Evolutionary conservation across 1,140 invertebrate species (phyloP).

Genomic region (Papilio polyxenes): DNA sequence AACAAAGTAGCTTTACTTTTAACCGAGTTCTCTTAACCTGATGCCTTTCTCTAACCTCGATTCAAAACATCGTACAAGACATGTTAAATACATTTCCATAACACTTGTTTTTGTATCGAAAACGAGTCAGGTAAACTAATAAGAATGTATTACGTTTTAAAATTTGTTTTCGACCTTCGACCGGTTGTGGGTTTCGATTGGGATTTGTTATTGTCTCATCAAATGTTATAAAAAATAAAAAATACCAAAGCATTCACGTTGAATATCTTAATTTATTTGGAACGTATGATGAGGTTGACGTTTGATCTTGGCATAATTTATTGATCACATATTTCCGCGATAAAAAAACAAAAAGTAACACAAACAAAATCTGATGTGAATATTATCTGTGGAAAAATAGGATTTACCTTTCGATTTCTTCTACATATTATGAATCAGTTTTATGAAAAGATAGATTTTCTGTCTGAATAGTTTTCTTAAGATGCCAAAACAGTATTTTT

Average conservation of each 20-base stretch:
- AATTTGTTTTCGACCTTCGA: slow-evolving; percentile 23
- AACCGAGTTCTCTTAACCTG: slow-evolving; percentile 26
- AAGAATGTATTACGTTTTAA: neutral
- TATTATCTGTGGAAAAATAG: neutral
- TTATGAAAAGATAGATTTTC: neutral
- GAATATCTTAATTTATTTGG: slow-evolving; percentile 22
- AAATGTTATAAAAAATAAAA: slow-evolving; percentile 6
- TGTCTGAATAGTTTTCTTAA: neutral
- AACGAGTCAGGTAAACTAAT: slow-evolving; percentile 15
- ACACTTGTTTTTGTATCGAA: neutral
- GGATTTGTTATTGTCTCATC: slow-evolving; percentile 21
- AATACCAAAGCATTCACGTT: neutral
- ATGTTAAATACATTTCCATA: neutral
- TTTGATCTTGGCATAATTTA: neutral
- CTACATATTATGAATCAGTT: neutral
- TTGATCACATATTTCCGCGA: neutral
- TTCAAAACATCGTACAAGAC: slow-evolving; percentile 11
- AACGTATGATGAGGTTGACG: neutral
- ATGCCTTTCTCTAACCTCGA: slow-evolving; percentile 20
- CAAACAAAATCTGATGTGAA: too few species aligned
- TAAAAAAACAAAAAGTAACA: neutral
- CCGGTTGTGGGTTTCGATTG: slow-evolving; percentile 8
- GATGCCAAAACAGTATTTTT: neutral
- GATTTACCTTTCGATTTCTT: neutral
- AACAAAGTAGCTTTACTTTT: slow-evolving; percentile 1